Conservation (phyloP, 2,888 invertebrate species). For the Ormyrus labotus region DNA sequence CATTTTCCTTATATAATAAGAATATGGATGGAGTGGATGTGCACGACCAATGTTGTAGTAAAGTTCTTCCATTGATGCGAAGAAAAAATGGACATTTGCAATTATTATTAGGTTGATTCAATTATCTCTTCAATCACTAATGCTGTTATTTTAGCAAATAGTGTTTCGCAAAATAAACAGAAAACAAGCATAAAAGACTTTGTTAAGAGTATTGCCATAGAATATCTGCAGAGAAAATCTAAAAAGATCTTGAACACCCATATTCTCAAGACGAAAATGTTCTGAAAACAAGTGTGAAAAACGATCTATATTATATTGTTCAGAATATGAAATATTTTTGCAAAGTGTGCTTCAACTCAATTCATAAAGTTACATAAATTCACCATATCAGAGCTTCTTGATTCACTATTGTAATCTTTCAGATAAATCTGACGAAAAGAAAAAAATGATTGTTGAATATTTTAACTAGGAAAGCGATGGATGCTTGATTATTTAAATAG, state of each 20-base stretch:
- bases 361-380: constrained; percentile 26
- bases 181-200: constrained; percentile 35
- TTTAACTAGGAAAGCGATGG: no score
- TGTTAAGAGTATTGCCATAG: constrained; percentile 14
- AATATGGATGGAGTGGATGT: constrained; percentile 36
- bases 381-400: no score
- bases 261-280: constrained; percentile 18
- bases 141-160: constrained; percentile 27
- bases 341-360: constrained; percentile 20
- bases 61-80: constrained; percentile 4
- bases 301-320: constrained; percentile 23
- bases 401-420: no score
- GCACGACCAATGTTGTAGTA: constrained; percentile 33
- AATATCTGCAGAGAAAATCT: constrained; percentile 25
- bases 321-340: constrained; percentile 26
- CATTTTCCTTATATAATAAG: constrained; percentile 35
- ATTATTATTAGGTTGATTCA: constrained; percentile 29
- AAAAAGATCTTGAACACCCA: constrained; percentile 12
- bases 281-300: constrained; percentile 17
- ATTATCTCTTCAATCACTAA: constrained; percentile 28
- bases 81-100: constrained; percentile 38
- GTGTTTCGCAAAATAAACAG: background rate
- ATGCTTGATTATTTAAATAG: no score
- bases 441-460: no score
- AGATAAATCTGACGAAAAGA: no score